Evolutionary conservation across 2,888 invertebrate species (phyloP), one percentile per base, ranked within the genome.

Genomic region (Coleophora flavipennella): DNA sequence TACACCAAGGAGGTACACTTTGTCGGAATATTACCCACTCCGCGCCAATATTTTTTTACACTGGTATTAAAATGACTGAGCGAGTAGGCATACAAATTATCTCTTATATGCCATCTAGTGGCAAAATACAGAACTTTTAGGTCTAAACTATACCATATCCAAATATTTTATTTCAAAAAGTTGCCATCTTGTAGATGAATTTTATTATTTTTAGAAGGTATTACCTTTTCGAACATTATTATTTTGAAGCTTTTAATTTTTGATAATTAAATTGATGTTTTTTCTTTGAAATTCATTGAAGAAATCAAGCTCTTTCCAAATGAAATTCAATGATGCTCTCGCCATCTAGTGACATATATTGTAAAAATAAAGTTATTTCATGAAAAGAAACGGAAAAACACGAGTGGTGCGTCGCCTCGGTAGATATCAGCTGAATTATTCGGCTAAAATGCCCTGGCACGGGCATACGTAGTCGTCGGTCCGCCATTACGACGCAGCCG

Each of bases 401-500:
- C 83, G 83, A 83, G 71, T 69, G 73, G 20, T 77, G 80, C 79
- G 81, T 80, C 79, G 80, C 76, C 79, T 83, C 76, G 68, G 78
- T 81, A 78, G 81, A 75, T 85, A 85, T 85, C 85, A 85, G 85
- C 85, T 85, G 85, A 84, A 85, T 83, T 85, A 84, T 85, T 85
- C 85, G 85, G 85, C 85, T 83, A 83, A 81, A 85, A 85, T 84
- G 85, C 84, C 85, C 85, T 84, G 85, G 84, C 85, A 83, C 84
- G 85, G 84, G 85, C 84, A 85, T 85, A 85, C 85, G 85, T 85
- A 85, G 85, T 83, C 83, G 80, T 84, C 85, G 85, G 85, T 85
- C 85, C 81, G 85, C 85, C 85, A 85, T 85, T 85, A 84, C 85
- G 84, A 83, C 83, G 83, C 81, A 84, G 75, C 84, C 83, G 80